Base-by-base conservation (phyloP, 2,113 vertebrate species). In the Kryptolebias marmoratus region DNA sequence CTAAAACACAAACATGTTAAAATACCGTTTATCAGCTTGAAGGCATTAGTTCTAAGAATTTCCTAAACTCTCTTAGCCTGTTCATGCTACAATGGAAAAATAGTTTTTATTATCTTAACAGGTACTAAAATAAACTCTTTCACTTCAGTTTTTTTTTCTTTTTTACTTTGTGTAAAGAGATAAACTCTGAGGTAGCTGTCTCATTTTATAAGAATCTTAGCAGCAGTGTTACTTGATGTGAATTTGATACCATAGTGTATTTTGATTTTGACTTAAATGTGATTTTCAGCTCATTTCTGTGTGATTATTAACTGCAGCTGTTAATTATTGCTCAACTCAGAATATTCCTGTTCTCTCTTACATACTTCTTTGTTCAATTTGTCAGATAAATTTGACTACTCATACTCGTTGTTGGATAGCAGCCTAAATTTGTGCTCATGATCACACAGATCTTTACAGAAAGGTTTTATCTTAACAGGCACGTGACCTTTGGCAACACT, bases 151-250 rank as follows among this genome's bases (percentile, higher is more conserved):
- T 55, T 50, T 18, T 2, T 58, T 64, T 53, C 42, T 53, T 28
- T 70, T 70, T 79, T 31, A 6, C 60, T 18, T 59, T 13, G 32
- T 15, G 31, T 28, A 39, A 45, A 60, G 15, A 54, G 16, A 67
- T 59, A 2, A 9, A 50, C 11, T 60, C 30, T 1, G 16, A 71
- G 36, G 48, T 31, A 64, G 18, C 28, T 27, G 47, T 8, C 16
- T 50, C 5, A 52, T 64, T 44, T 13, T 22, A 18, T 44, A 27
- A 61, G 14, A 10, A 30, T 73, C 45, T 68, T 31, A 44, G 42
- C 0, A 15, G 7, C 48, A 18, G 13, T 44, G 14, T 30, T 27
- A 48, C n/a, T 1, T 31, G 45, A 9, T 31, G n/a, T 7, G 30
- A 30, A n/a, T n/a, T 31, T 36, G 18, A 31, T 36, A 36, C 32